phyloP scores from a whole-genome alignment of 2,113 vertebrate species.

The Pygoscelis antarcticus region DNA sequence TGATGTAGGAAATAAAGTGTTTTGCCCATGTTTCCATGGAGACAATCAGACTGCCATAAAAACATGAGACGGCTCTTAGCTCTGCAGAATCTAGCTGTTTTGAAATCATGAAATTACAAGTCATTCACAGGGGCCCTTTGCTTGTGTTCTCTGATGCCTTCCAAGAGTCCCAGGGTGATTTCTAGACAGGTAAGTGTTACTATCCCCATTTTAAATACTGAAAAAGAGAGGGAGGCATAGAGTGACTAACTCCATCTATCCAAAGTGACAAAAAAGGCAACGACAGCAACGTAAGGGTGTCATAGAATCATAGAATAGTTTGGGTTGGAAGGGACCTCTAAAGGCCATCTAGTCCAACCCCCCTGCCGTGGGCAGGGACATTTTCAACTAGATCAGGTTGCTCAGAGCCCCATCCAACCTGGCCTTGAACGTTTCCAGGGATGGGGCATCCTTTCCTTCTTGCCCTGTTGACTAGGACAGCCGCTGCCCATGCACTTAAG shows the following conservation, averaged over 20 bases:
- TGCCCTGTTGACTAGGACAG: not conserved
- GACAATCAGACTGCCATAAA: constrained; percentile 58
- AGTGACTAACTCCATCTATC: not conserved
- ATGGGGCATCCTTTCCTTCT: not conserved
- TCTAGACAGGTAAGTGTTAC: not conserved
- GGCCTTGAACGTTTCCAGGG: too few species aligned
- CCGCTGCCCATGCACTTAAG: fast-evolving
- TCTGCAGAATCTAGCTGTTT: constrained; percentile 43
- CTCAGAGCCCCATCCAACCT: too few species aligned
- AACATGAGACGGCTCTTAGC: not conserved
- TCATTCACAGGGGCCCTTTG: not conserved
- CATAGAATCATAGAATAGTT: too few species aligned
- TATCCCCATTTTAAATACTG: not conserved
- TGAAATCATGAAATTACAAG: not conserved
- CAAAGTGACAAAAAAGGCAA: not conserved
- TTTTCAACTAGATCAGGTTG: too few species aligned
- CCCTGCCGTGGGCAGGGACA: too few species aligned
- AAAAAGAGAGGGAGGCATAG: not conserved
- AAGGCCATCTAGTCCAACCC: too few species aligned
- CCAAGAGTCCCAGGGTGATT: not conserved
- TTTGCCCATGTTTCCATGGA: constrained; percentile 63
- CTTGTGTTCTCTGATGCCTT: not conserved
- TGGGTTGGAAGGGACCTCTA: too few species aligned
- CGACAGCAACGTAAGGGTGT: fast-evolving
- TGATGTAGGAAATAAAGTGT: constrained; percentile 21